Evolutionary conservation across 2,113 vertebrate species (phyloP).

Genomic region (Trochalopteron elliotii): DNA sequence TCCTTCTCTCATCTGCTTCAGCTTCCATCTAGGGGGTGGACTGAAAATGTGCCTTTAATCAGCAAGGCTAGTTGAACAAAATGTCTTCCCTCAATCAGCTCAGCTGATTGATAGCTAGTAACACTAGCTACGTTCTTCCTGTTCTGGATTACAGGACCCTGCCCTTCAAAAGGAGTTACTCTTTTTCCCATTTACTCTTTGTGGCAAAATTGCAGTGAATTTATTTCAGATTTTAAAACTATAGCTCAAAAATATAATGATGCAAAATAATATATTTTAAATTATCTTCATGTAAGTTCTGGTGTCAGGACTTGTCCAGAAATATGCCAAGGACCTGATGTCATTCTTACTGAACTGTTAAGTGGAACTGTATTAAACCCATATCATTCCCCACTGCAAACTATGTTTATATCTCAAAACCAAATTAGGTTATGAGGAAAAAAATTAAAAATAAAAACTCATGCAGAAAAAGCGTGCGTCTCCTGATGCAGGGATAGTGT

Average conservation of each 20-base stretch:
- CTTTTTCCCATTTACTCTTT: neutral
- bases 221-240: neutral
- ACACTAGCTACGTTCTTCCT: neutral
- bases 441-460: neutral
- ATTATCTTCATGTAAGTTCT: neutral
- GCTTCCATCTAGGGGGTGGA: neutral
- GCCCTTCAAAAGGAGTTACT: neutral
- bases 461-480: neutral
- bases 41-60: neutral
- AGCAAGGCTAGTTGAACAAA: neutral
- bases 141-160: neutral
- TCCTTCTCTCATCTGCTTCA: neutral
- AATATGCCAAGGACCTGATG: neutral
- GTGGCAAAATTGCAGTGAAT: neutral
- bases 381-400: neutral
- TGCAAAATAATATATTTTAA: neutral
- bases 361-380: neutral
- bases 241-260: neutral
- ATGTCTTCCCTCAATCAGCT: neutral
- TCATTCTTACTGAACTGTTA: neutral
- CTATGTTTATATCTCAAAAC: neutral
- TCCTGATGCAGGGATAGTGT: neutral
- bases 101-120: neutral
- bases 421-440: neutral
- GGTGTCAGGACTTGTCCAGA: neutral